Evolutionary conservation across 2,888 invertebrate genomes (phyloP).

Genomic region (Chymomyza fuscimana): DNA sequence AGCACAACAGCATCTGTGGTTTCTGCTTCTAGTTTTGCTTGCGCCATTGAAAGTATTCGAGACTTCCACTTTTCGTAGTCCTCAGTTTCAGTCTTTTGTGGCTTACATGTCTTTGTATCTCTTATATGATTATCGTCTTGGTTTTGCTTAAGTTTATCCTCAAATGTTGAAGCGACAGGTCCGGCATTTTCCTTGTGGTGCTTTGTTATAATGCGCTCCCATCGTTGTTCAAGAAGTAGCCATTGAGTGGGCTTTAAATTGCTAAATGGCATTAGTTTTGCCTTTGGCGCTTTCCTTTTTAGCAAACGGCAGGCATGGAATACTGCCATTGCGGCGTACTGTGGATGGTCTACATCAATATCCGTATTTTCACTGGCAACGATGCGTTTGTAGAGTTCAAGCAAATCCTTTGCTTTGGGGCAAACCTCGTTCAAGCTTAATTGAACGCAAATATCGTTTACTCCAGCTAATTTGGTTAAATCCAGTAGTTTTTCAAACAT

Average conservation of each 20-base stretch:
- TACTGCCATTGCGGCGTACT: constrained; percentile 84
- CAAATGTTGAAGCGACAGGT: constrained; percentile 14
- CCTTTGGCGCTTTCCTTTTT: constrained; percentile 82
- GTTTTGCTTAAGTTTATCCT: constrained; percentile 40
- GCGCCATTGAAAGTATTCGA: constrained; percentile 80
- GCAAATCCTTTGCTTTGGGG: constrained; percentile 81
- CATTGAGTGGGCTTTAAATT: constrained; percentile 83
- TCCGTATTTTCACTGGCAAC: constrained; percentile 78
- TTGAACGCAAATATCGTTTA: constrained; percentile 82
- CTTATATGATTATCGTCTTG: constrained; percentile 15
- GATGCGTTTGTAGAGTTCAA: constrained; percentile 80
- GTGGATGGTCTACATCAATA: constrained; percentile 83
- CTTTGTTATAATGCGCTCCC: constrained; percentile 80
- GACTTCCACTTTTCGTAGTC: constrained; percentile 84
- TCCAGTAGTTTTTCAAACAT: constrained; percentile 83
- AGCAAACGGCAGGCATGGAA: constrained; percentile 84
- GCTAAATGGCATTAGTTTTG: constrained; percentile 82
- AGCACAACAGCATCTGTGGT: not conserved
- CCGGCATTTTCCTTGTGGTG: constrained; percentile 45
- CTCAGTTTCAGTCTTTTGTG: constrained; percentile 77
- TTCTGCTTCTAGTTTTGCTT: constrained; percentile 76
- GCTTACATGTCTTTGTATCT: constrained; percentile 39
- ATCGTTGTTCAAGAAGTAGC: constrained; percentile 82
- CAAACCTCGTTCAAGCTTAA: constrained; percentile 81
- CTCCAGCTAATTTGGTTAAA: constrained; percentile 81